Evolutionary conservation across 2,888 invertebrate genomes (phyloP).

Genomic region (Phalangium opilio): DNA sequence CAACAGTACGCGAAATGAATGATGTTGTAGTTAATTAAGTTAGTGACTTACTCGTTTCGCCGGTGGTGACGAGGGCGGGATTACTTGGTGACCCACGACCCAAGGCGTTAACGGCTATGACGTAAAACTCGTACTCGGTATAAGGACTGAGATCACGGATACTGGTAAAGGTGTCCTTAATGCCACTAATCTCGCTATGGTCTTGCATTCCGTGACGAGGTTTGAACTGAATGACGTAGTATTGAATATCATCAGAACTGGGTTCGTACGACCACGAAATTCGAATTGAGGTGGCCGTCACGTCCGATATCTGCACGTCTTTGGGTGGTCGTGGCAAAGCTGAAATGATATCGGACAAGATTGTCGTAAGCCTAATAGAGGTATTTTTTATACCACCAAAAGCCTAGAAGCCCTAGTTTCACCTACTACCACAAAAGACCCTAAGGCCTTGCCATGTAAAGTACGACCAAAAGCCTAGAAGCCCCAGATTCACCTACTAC

Average conservation of each 20-base stretch:
- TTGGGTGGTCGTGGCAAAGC: slow-evolving; percentile 85
- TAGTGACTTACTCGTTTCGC: slow-evolving; percentile 75
- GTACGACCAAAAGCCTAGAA: no score
- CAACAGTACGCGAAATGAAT: no score
- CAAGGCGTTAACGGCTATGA: slow-evolving; percentile 85
- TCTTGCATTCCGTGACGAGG: slow-evolving; percentile 72
- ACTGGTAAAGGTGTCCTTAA: slow-evolving; percentile 81
- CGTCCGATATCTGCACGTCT: slow-evolving; percentile 77
- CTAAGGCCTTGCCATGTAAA: no score
- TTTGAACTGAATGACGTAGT: slow-evolving; percentile 93
- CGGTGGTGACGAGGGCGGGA: slow-evolving; percentile 82
- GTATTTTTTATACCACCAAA: no score
- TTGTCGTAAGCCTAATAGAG: no score
- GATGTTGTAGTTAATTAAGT: no score
- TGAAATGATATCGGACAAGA: no score
- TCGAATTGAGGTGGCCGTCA: slow-evolving; percentile 81
- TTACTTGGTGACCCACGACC: slow-evolving; percentile 80
- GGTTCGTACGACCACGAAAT: slow-evolving; percentile 84
- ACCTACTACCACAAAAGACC: no score
- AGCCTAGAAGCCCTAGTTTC: no score
- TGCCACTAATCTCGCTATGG: slow-evolving; percentile 80
- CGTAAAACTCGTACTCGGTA: slow-evolving; percentile 90
- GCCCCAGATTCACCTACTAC: no score
- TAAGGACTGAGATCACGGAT: slow-evolving; percentile 66
- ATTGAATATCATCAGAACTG: slow-evolving; percentile 59